These are phyloP conservation scores for Turdus rufiventris DNA, from an alignment of 2,113 vertebrate species.

Conservation along the genomic window DNA sequence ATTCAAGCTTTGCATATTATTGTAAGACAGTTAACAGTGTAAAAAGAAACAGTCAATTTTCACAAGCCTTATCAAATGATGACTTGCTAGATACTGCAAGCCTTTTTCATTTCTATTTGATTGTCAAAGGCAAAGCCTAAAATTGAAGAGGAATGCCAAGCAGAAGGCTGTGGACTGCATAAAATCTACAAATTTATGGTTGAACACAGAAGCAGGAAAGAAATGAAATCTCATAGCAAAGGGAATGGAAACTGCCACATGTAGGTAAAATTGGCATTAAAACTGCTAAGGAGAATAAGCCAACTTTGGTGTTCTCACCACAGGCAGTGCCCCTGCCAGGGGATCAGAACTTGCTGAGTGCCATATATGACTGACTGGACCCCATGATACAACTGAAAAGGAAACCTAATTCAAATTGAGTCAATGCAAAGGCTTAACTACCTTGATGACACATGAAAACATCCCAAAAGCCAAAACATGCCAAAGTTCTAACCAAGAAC, in stretches of 20 bases:
- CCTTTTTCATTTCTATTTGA: neutral
- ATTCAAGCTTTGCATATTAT: neutral
- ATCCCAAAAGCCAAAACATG: accelerated
- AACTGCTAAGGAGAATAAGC: neutral
- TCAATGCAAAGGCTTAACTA: neutral
- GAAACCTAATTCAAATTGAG: neutral
- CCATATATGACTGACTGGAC: neutral
- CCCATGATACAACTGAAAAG: neutral
- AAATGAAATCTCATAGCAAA: neutral
- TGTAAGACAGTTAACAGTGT: neutral
- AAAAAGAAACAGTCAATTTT: neutral
- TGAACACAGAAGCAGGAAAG: neutral
- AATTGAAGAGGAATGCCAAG: neutral
- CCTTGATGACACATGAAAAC: neutral
- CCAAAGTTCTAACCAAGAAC: neutral
- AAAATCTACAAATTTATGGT: neutral
- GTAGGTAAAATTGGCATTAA: neutral
- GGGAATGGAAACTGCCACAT: neutral
- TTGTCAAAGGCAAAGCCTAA: neutral
- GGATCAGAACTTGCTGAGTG: neutral
- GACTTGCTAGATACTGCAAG: neutral
- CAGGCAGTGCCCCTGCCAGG: neutral
- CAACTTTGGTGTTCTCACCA: neutral
- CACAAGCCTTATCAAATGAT: neutral
- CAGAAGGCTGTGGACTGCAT: neutral